Percentiles rank a stretch among this genome's conserved stretches.
Conservation (phyloP, 1,140 invertebrate genomes). For the Panagrolaimus sp. region DNA sequence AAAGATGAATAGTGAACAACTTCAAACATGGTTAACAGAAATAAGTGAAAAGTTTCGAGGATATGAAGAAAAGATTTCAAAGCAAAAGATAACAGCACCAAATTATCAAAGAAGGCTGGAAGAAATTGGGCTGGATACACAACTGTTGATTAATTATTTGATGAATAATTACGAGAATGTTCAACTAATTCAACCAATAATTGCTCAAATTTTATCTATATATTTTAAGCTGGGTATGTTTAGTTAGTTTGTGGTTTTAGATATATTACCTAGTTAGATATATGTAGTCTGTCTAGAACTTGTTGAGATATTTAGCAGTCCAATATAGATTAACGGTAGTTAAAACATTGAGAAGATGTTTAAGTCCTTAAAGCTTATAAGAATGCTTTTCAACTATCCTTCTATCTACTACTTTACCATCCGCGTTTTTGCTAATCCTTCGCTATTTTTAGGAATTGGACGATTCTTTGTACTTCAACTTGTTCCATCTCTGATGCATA, state of each 20-base stretch:
- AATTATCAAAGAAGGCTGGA: constrained; percentile 20
- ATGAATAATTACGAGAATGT: constrained; percentile 51
- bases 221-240: constrained; percentile 52
- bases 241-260: constrained; percentile 24
- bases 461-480: constrained; percentile 52
- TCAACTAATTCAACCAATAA: constrained; percentile 46
- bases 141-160: constrained; percentile 48
- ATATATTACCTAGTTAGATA: constrained; percentile 7
- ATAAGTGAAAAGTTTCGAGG: neutral
- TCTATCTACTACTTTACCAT: too few species aligned
- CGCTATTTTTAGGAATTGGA: constrained; percentile 39
- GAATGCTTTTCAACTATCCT: too few species aligned
- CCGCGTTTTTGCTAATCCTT: too few species aligned
- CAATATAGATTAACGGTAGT: too few species aligned
- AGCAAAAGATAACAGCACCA: neutral
- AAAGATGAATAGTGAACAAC: constrained; percentile 13
- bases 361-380: too few species aligned
- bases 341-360: too few species aligned
- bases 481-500: constrained; percentile 45
- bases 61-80: neutral
- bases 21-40: constrained; percentile 4
- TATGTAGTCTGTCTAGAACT: too few species aligned
- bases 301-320: too few species aligned
- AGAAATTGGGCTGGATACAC: constrained; percentile 31
- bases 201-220: constrained; percentile 52